Base-by-base conservation (phyloP, 2,797 vertebrate species). In the Okamejei kenojei region DNA sequence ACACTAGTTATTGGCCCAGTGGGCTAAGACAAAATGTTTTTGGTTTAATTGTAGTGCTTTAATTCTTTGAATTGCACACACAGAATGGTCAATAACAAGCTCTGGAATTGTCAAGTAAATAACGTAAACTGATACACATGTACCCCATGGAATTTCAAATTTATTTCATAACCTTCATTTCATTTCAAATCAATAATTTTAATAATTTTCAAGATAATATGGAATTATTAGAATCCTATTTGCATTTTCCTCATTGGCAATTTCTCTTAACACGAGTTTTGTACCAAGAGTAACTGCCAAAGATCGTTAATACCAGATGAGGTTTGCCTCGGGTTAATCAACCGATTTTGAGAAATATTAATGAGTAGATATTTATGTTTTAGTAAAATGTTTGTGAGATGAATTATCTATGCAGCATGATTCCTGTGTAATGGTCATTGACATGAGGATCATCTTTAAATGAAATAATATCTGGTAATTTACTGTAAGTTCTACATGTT, bases 331-430 rank as follows among this genome's bases (percentile, higher is more conserved):
- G 58, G 90, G 38, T 58, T 76, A 92, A 35, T 68, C 35, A 68
- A 68, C 17, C 4, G 35, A 74, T 92, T 71, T 76, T 92, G 71
- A 54, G 68, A 92, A 92, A 92, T 76, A 76, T 92, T 74, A 92
- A 92, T 58, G 38, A 92, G 38, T 1, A 54, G 26, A 74, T 92
- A 74, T n/a, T 92, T 17, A 58, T 58, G 35, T 23, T 74, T 73
- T 29, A 17, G 35, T 23, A 68, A 88, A 88, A 65, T 68, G 65
- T 6, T 91, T 91, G 68, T 54, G 23, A 74, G 23, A 45, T 74
- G 68, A 74, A 91, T 54, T 91, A 91, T 17, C 32, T 74, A 15
- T 73, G 68, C 45, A 10, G 68, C 11, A 74, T 74, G 74, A 74
- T 15, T 38, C 90, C 45, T 23, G 35, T 8, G 71, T 71, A 91